A percentile compares a stretch with the other conserved stretches of the same genome.
Evolutionary conservation across 2,888 invertebrate genomes (phyloP).

Genomic region (Serripes groenlandicus): DNA sequence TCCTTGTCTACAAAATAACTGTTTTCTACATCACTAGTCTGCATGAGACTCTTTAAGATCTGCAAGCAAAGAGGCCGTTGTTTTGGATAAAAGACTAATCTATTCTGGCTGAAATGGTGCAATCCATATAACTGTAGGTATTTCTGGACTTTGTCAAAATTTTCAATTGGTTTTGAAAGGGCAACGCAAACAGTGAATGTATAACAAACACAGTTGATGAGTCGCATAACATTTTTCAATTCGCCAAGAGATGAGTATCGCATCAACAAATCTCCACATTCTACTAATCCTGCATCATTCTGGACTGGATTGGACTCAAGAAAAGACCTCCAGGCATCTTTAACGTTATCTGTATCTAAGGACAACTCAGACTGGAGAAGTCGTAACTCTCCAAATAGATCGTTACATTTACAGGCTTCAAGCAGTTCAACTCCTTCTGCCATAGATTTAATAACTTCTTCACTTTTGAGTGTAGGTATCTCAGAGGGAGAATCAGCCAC

Average conservation of each 20-base stretch:
- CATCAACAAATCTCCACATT: conserved; percentile 69
- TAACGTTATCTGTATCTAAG: conserved; percentile 38
- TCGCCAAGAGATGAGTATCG: conserved; percentile 13
- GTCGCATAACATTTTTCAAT: conserved; percentile 3
- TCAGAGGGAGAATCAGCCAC: background rate
- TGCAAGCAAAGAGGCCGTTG: conserved; percentile 66
- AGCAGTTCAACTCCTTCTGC: conserved; percentile 60
- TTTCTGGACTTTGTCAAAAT: background rate
- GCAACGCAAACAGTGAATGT: conserved; percentile 61
- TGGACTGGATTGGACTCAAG: conserved; percentile 54
- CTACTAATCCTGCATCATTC: conserved; percentile 71
- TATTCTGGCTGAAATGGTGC: conserved; percentile 15
- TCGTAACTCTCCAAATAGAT: conserved; percentile 57
- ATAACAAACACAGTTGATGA: conserved; percentile 65
- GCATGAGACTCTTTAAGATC: conserved; percentile 44
- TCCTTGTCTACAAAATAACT: conserved; percentile 13
- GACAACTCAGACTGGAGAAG: conserved; percentile 53
- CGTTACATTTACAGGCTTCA: conserved; percentile 48
- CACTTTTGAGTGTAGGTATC: background rate
- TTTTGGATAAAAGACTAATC: conserved; percentile 60
- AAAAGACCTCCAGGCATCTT: conserved; percentile 66
- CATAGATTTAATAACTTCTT: conserved; percentile 29
- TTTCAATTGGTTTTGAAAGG: conserved; percentile 34
- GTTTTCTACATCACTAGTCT: conserved; percentile 9
- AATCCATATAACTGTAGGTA: conserved; percentile 71